Evolutionary conservation across 2,113 vertebrate species (phyloP), one percentile per base, ranked within the genome.

Genomic region (Gallinago paraguaiae): DNA sequence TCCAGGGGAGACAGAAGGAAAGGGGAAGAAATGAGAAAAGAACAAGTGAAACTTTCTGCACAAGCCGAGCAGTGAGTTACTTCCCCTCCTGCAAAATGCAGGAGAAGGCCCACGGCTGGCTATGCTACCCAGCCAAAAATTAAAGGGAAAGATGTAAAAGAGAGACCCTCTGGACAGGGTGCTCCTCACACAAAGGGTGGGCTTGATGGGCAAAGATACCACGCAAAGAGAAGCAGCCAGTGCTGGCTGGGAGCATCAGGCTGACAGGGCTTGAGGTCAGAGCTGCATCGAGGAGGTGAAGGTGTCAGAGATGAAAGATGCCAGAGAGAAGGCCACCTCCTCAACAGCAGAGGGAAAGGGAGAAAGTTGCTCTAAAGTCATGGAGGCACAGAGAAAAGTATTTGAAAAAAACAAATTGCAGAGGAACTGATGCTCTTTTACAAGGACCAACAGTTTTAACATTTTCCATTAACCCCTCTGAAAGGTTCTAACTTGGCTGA

Each of bases 1-100:
- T 77, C 39, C 51, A 61, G 48, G 2, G 33, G 12, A 78, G 71
- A 39, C 6, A 45, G 76, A 92, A 78, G 61, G 75, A 79, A 92
- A 93, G 46, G 51, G 75, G 64, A 94, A 91, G 75, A 82, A 80
- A 63, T 63, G 20, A 92, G 35, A 92, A 95, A 97, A 88, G 71
- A n/a, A 35, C 82, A 93, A 92, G 71, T 74, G 71, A 94, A 96
- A 94, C 85, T 88, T 72, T 75, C 68, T 78, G 68, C 39, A 43
- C 31, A 57, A 57, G 67, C 9, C 3, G 0, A 74, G 50, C 17
- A 46, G 46, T 0, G 0, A 86, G 61, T 77, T 83, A 80, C n/a
- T 88, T 95, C 79, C 64, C 79, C 51, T 90, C 33, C 24, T 76
- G 64, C 27, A 90, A 88, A 90, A 71, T 27, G 39, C 41, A 54